Evolutionary conservation across 1,140 invertebrate species (phyloP), one percentile per base, ranked within the genome.

Genomic region (Drosophila mauritiana): DNA sequence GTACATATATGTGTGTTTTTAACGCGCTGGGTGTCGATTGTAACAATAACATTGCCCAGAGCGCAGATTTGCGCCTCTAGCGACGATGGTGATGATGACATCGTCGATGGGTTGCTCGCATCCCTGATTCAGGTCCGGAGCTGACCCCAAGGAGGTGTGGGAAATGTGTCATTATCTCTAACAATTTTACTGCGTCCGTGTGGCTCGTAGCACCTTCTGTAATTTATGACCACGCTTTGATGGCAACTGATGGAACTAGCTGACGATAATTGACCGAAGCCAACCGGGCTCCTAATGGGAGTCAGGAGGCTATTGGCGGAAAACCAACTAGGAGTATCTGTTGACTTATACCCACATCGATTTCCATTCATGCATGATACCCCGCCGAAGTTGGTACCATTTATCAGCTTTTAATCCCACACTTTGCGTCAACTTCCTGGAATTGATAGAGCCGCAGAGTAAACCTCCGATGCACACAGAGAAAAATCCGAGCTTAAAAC

Each of bases 41-140:
- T 84, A 69, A 89, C 84, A 89, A 89, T 77, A 88, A 88, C 84
- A 83, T 80, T 56, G 84, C 83, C 83, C 83, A 80, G 55, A 70
- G 83, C 76, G 76, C 72, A 82, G 82, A 89, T 88, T 88, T 88
- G 76, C 53, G 75, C 80, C 83, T 83, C 57, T 82, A 83, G 80
- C 83, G 83, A 76, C 46, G 37, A 13, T 39, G 37, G 13, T 39
- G 56, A 75, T 53, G 70, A 43, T 58, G 74, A 70, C 43, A 68
- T 53, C 48, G 72, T 54, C 61, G 67, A 59, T 62, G 52, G 55
- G 63, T 40, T 51, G 31, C 76, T 72, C 57, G 20, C 45, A 39
- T 52, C 49, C 25, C 48, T 31, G 48, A 2, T 5, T 17, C 43
- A 10, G 31, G 37, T 5, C 8, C 42, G 42, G 53, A 61, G 48